phyloP scores from a whole-genome alignment of 2,797 vertebrate genomes.

The Thunnus albacares region DNA sequence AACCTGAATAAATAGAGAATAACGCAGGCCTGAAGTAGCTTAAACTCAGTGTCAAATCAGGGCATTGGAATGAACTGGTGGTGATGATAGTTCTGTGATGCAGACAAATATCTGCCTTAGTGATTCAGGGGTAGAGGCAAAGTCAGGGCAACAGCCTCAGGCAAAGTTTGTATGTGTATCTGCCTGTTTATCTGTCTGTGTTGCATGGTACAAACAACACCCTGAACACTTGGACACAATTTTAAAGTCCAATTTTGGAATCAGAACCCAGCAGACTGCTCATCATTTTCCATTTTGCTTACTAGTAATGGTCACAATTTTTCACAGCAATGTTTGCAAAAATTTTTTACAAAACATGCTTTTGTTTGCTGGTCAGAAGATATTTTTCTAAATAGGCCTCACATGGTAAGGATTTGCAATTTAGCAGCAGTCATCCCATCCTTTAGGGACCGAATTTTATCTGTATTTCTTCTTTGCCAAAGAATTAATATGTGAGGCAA shows the following conservation, averaged over 20 bases:
- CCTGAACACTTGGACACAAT: background rate
- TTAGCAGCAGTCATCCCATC: background rate
- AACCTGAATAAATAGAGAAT: no score
- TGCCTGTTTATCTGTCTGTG: constrained; percentile 15
- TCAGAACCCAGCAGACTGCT: background rate
- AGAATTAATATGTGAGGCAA: background rate
- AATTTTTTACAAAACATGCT: background rate
- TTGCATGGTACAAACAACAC: constrained; percentile 10
- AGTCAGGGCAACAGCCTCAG: constrained; percentile 25
- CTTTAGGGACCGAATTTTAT: background rate
- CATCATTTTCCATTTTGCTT: background rate
- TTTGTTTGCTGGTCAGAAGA: constrained; percentile 5
- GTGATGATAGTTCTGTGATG: constrained; percentile 18
- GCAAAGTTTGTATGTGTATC: constrained; percentile 10
- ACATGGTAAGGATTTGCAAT: background rate
- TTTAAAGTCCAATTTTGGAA: no score
- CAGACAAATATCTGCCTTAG: background rate
- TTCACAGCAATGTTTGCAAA: no score
- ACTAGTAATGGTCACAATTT: no score
- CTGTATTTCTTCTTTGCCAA: background rate
- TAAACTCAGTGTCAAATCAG: background rate
- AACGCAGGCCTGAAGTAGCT: background rate
- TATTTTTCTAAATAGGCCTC: constrained; percentile 3
- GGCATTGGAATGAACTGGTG: background rate
- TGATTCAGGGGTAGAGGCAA: constrained; percentile 16